phyloP scores from a whole-genome alignment of 2,888 invertebrate genomes.

The Eristalinus sepulchralis region DNA sequence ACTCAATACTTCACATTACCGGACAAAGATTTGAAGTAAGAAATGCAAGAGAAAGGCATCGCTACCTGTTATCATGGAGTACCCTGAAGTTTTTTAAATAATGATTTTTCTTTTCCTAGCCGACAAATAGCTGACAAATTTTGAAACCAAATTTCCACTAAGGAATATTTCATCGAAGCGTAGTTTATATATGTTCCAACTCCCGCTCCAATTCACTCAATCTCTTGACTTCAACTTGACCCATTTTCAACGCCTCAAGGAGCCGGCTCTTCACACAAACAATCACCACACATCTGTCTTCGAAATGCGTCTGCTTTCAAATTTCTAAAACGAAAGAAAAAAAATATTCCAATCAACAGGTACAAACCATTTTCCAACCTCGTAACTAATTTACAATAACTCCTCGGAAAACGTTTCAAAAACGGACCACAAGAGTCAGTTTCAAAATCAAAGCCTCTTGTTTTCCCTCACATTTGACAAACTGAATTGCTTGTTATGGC shows the following conservation, averaged over 20 bases:
- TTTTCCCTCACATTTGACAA: slow-evolving; percentile 62
- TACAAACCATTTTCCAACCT: not conserved
- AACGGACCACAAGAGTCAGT: slow-evolving; percentile 29
- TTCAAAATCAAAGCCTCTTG: slow-evolving; percentile 33
- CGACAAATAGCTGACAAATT: too few relatives aligned
- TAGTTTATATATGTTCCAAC: too few relatives aligned
- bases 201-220: not conserved
- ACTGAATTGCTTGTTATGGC: slow-evolving; percentile 73
- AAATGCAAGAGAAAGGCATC: too few relatives aligned
- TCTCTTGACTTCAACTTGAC: not conserved
- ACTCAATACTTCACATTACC: too few relatives aligned
- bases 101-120: too few relatives aligned
- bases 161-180: too few relatives aligned
- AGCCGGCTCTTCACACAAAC: not conserved
- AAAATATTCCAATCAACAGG: slow-evolving; percentile 41
- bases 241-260: not conserved
- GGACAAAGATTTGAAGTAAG: too few relatives aligned
- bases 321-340: not conserved
- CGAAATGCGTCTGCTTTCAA: not conserved
- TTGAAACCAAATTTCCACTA: too few relatives aligned
- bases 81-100: too few relatives aligned
- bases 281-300: not conserved
- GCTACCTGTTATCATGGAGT: too few relatives aligned
- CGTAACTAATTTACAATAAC: slow-evolving; percentile 13
- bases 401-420: slow-evolving; percentile 32